Base-by-base conservation (phyloP, 2,113 vertebrate genomes). In the Bubo blakistoni region DNA sequence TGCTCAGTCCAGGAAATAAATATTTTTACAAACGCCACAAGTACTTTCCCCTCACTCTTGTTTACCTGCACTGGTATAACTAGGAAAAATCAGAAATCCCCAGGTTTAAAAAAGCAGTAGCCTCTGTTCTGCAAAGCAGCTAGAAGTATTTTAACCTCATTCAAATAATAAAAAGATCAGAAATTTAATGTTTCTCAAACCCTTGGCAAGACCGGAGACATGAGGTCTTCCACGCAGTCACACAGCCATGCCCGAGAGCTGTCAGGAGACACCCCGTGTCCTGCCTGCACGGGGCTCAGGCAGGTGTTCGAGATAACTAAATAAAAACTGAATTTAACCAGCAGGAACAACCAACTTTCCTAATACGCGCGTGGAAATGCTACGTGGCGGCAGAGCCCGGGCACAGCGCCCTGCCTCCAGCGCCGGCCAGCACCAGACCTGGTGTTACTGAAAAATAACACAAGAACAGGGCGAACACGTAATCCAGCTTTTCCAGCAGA, bases 281-380 rank as follows among this genome's bases (percentile, higher is more conserved):
- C 55, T 55, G 36, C 74, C 58, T 2, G 9, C 36, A 25, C 2
- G 0, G 20, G 49, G 17, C 36, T 76, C 49, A 7, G 36, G 10
- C 5, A 0, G 14, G 17, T 18, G 29, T 14, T 16, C 7, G 18
- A 51, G 52, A 9, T 14, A 62, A n/a, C 29, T 44, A 8, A 54
- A 46, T 5, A n/a, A 47, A 91, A 34, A 24, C 34, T 9, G 2
- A 4, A 47, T 82, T 74, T 36, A 61, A 54, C 27, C 47, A 4
- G 55, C 32, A 65, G 61, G 40, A 96, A 42, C 25, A 26, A 44
- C 6, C 57, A n/a, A 49, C 16, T 55, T n/a, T 24, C 57, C 74
- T 13, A 38, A 47, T 0, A 15, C 8, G 0, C 8, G 2, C 1
- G 0, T 40, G 49, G 24, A 86, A 69, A n/a, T 2, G 44, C 65